phyloP scores from a whole-genome alignment of 2,888 invertebrate species.

The Tiliacea citrago region DNA sequence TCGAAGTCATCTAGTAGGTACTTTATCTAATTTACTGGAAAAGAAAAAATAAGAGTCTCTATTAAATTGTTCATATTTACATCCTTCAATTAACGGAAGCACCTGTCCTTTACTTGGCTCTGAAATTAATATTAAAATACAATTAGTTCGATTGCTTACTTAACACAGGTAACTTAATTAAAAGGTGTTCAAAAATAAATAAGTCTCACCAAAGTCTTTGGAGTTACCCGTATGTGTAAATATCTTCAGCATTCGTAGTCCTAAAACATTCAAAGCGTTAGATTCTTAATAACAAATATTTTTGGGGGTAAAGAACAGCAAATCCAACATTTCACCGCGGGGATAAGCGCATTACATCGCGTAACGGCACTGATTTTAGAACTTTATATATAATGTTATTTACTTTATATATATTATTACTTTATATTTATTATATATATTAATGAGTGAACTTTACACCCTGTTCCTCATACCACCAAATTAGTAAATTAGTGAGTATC shows the following conservation, averaged over 20 bases:
- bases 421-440: no score
- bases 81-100: conserved; percentile 38
- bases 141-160: background rate
- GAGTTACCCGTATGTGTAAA: conserved; percentile 4
- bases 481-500: background rate
- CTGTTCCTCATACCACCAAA: no score
- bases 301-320: no score
- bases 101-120: background rate
- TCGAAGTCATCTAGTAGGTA: background rate
- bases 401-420: no score
- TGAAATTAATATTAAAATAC: conserved; percentile 2
- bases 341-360: background rate
- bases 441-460: no score
- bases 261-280: conserved; percentile 16
- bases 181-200: background rate
- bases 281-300: background rate
- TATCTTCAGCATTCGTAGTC: conserved; percentile 23
- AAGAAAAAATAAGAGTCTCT: background rate
- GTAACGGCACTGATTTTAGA: no score
- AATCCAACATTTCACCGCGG: background rate
- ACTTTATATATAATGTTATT: no score
- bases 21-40: background rate
- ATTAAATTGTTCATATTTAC: conserved; percentile 3
- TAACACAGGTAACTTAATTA: background rate
- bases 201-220: conserved; percentile 32